Conservation (phyloP, 37 sponge, comb jelly and placozoan species). For the Oscarella lobularis region DNA sequence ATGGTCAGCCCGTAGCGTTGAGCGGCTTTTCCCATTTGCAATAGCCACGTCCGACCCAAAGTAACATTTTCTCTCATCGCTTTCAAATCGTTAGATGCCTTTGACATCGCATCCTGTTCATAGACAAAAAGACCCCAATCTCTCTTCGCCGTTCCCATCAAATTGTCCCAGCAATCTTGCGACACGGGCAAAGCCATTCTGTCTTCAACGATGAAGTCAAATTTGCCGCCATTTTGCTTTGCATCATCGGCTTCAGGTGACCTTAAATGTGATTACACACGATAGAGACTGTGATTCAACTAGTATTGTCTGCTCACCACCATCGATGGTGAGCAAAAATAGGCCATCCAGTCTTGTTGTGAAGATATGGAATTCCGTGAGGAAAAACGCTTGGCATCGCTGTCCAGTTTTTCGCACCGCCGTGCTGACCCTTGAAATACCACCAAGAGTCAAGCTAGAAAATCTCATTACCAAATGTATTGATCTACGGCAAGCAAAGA, state of each 20-base stretch:
- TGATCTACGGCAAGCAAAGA: not conserved
- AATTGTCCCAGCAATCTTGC: constrained; percentile 39
- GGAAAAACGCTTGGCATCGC: constrained; percentile 49
- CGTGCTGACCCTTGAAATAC: constrained; percentile 49
- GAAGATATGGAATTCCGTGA: constrained; percentile 41
- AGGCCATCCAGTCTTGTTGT: constrained; percentile 33
- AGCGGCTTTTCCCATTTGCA: constrained; percentile 63
- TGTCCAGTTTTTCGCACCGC: constrained; percentile 70
- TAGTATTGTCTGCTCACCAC: too few relatives aligned
- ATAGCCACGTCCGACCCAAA: constrained; percentile 40
- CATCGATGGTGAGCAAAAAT: constrained; percentile 60
- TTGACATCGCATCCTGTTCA: constrained; percentile 67
- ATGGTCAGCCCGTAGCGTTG: constrained; percentile 39
- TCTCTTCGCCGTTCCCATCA: constrained; percentile 26
- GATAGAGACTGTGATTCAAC: too few relatives aligned
- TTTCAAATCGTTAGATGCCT: not conserved
- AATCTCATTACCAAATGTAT: not conserved
- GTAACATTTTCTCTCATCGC: constrained; percentile 14
- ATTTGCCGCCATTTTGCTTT: constrained; percentile 54
- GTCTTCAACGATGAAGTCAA: constrained; percentile 40
- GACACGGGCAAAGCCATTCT: constrained; percentile 26
- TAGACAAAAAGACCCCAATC: constrained; percentile 48
- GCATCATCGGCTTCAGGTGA: constrained; percentile 48
- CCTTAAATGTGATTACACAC: too few relatives aligned
- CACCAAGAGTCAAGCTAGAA: constrained; percentile 79